Conservation (phyloP, 2,797 vertebrate species). For the Nyctibius grandis region DNA sequence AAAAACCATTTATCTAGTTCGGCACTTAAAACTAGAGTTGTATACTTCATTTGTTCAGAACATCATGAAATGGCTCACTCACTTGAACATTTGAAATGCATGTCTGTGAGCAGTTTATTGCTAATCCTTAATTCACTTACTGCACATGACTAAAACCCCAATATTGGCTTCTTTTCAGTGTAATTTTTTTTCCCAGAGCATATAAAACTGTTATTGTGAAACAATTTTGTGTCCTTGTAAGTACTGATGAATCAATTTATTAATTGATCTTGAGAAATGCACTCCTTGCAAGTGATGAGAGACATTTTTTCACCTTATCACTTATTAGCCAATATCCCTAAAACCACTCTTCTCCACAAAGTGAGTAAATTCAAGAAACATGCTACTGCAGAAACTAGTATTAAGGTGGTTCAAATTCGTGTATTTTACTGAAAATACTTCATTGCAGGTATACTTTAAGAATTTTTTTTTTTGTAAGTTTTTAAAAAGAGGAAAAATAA, state of each 20-base stretch:
- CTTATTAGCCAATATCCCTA: neutral
- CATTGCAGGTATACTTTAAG: neutral
- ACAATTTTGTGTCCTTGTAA: neutral
- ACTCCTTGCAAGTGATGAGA: neutral
- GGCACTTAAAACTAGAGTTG: neutral
- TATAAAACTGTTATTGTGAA: neutral
- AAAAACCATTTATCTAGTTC: neutral
- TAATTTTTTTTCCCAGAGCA: neutral
- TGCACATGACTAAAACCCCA: neutral
- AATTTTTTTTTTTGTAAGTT: neutral
- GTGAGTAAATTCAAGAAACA: neutral
- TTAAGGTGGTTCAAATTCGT: neutral
- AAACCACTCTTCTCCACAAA: neutral
- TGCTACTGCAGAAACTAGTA: neutral
- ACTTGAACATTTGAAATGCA: neutral
- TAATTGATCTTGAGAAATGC: neutral
- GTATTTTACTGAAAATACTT: neutral
- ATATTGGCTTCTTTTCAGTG: neutral
- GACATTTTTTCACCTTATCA: neutral
- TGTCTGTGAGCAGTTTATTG: neutral
- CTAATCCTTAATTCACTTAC: neutral
- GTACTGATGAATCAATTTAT: neutral
- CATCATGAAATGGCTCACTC: neutral
- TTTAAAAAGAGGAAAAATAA: neutral
- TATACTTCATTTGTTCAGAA: neutral